These are phyloP conservation scores for Pardalotus punctatus DNA, from an alignment of 2,113 vertebrate genomes.

Conservation along the genomic window DNA sequence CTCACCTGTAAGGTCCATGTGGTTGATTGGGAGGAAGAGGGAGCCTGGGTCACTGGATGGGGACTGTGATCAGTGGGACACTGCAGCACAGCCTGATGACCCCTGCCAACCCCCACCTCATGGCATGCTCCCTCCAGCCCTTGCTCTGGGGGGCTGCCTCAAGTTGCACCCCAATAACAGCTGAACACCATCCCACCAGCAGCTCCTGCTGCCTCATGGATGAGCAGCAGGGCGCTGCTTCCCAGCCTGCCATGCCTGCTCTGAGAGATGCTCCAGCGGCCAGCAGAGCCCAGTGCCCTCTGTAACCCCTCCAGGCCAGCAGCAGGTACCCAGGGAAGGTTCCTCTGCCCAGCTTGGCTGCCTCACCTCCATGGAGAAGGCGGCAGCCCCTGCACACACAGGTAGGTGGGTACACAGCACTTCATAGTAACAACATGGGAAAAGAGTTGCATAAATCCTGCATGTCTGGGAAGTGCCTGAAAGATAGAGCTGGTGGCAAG, in stretches of 20 bases:
- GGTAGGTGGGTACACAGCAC: accelerated
- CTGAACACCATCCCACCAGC: background rate
- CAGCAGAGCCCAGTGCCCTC: background rate
- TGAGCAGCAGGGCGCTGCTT: background rate
- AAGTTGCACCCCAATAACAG: background rate
- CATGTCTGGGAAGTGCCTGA: background rate
- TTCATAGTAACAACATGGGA: background rate
- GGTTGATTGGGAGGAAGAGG: background rate
- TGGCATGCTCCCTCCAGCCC: background rate
- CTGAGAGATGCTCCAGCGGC: background rate
- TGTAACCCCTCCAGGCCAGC: background rate
- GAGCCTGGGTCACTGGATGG: background rate
- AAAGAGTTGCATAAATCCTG: background rate
- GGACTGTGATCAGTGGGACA: background rate
- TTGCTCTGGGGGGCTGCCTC: background rate
- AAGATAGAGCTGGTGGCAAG: background rate
- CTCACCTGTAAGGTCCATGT: background rate
- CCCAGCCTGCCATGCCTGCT: background rate
- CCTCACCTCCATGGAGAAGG: background rate
- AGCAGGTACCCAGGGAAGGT: background rate
- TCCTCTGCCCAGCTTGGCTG: background rate
- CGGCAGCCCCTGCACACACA: background rate
- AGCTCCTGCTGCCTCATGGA: background rate
- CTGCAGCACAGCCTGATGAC: background rate
- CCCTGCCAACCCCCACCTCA: background rate